These are phyloP conservation scores for Eueremaeus valkanovi DNA, from an alignment of 2,888 invertebrate genomes.

Conservation along the genomic window DNA sequence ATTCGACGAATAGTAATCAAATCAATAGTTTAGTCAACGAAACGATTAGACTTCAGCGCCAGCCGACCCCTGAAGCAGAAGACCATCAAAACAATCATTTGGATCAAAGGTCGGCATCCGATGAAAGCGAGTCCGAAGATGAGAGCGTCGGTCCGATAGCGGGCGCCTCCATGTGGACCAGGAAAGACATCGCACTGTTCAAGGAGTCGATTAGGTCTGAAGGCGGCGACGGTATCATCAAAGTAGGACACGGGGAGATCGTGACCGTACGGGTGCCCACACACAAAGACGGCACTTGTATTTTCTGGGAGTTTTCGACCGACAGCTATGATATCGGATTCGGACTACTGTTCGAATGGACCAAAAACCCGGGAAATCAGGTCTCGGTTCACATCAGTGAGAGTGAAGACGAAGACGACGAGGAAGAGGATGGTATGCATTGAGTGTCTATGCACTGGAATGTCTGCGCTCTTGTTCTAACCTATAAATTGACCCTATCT, in stretches of 20 bases:
- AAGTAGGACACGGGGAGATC: slow-evolving; percentile 93
- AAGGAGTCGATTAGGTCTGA: slow-evolving; percentile 77
- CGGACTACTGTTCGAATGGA: slow-evolving; percentile 98
- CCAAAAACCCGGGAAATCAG: slow-evolving; percentile 71
- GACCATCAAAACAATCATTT: slow-evolving; percentile 13
- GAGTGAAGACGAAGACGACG: slow-evolving; percentile 76
- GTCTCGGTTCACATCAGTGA: slow-evolving; percentile 95
- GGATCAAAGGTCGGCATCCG: background rate
- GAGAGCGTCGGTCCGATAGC: slow-evolving; percentile 49
- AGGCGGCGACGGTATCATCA: slow-evolving; percentile 80
- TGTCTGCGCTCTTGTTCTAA: background rate
- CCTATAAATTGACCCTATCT: too few species aligned
- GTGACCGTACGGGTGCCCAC: slow-evolving; percentile 95
- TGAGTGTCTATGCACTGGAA: background rate
- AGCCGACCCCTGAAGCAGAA: background rate
- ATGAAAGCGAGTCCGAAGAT: slow-evolving; percentile 25
- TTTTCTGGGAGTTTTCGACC: slow-evolving; percentile 99
- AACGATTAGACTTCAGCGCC: background rate
- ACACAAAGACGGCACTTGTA: slow-evolving; percentile 80
- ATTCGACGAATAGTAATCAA: background rate
- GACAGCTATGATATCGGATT: slow-evolving; percentile 97
- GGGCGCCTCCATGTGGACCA: slow-evolving; percentile 90
- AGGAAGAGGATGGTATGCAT: slow-evolving; percentile 64
- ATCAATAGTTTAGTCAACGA: background rate
- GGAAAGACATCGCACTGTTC: slow-evolving; percentile 79